These are phyloP conservation scores for Scalopus aquaticus DNA, from an alignment of 2,113 vertebrate species.

Conservation along the genomic window DNA sequence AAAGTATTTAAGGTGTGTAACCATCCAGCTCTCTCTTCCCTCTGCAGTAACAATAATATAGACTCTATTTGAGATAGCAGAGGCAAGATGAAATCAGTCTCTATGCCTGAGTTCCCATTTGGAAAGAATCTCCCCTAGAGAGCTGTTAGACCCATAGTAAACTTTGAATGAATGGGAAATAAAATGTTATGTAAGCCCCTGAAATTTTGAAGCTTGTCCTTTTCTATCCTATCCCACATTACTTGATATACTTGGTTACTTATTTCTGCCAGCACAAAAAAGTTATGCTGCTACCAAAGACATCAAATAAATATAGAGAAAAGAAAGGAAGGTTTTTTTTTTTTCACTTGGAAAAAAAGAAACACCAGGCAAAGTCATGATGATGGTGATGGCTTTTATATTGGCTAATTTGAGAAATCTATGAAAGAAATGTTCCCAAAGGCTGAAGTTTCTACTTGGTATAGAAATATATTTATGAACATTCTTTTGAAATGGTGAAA, in stretches of 20 bases:
- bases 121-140: neutral
- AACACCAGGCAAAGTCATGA: neutral
- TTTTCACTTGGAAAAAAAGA: neutral
- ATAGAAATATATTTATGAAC: conserved; percentile 3
- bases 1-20: neutral
- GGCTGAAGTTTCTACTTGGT: neutral
- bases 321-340: neutral
- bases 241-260: neutral
- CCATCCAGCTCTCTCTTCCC: neutral
- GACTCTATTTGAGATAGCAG: neutral
- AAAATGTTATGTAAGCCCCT: neutral
- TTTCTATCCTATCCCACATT: neutral
- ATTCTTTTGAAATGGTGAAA: conserved; percentile 11
- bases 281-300: neutral
- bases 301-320: neutral
- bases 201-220: conserved; percentile 1
- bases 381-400: neutral
- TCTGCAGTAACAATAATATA: neutral
- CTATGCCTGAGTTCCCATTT: neutral
- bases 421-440: neutral
- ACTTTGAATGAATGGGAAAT: neutral
- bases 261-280: neutral
- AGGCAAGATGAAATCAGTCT: neutral
- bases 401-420: conserved; percentile 7
- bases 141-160: neutral